phyloP scores from a whole-genome alignment of 2,113 vertebrate genomes.

The Chinchilla lanigera region DNA sequence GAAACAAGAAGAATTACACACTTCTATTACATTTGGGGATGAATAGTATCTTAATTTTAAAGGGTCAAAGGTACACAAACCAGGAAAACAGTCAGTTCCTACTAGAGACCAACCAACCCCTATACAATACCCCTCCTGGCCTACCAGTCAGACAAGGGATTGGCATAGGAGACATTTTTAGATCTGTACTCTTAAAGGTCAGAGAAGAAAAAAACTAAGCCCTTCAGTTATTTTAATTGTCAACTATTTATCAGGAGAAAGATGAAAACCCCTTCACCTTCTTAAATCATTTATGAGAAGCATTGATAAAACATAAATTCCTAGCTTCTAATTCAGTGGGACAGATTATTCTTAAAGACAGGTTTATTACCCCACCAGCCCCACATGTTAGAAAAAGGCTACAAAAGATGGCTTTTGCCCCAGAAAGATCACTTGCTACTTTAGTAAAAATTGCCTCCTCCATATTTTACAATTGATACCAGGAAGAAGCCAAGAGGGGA shows the following conservation, averaged over 20 bases:
- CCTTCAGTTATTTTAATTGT: background rate
- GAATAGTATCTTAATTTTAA: background rate
- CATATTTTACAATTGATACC: too few species aligned
- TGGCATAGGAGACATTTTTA: background rate
- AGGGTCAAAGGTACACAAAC: background rate
- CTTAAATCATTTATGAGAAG: background rate
- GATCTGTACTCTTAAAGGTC: background rate
- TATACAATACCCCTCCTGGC: background rate
- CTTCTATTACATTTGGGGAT: background rate
- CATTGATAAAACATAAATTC: background rate
- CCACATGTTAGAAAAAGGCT: too few species aligned
- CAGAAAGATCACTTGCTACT: too few species aligned
- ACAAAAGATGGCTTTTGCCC: too few species aligned
- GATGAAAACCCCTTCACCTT: background rate
- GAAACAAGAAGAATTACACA: background rate
- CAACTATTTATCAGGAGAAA: background rate
- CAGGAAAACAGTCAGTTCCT: background rate
- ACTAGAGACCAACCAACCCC: background rate
- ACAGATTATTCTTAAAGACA: too few species aligned
- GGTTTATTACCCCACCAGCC: too few species aligned
- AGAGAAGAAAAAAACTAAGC: background rate
- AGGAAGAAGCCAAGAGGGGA: too few species aligned
- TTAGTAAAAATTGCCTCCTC: too few species aligned
- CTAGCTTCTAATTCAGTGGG: too few species aligned
- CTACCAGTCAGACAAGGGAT: background rate